Evolutionary conservation across 2,113 vertebrate species (phyloP), one percentile per base, ranked within the genome.

Genomic region (Sinocyclocheilus anophthalmus): DNA sequence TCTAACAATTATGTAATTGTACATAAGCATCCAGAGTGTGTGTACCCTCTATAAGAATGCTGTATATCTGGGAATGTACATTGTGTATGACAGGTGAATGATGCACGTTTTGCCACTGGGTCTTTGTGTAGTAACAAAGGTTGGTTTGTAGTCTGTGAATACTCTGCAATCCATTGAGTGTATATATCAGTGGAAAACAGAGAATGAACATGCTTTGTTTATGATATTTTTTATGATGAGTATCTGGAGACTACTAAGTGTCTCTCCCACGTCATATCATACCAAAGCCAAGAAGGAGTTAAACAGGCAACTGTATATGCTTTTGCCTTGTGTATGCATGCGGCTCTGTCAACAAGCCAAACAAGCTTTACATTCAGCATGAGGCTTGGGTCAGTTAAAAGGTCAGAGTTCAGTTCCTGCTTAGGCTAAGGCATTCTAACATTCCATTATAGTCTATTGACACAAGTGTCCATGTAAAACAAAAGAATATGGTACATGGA

Each of bases 331-430:
- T 48, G 39, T 39, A 81, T 11, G 18, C 10, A 37, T 61, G 5
- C 22, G 8, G 39, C 30, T 50, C 26, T 65, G 42, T 82, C 61
- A 81, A 45, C 79, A 48, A 45, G 61, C 61, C 57, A 67, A 42
- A 81, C 79, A 81, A 67, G n/a, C 22, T 50, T 81, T 65, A 50
- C 61, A 67, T 67, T 67, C 39, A 67, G n/a, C 61, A 48, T 72
- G 65, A 11, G 26, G 81, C 59, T 42, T 30, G 30, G 81, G 45
- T 83, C 45, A 83, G 67, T 0, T 53, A 20, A 83, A 72, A 83
- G 65, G 81, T 83, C 81, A 72, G 18, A 55, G 81, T 42, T 83
- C 81, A 83, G 5, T 9, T 9, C 57, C 26, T 80, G 59, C 20
- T 48, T 48, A 37, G 20, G 59, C 20, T 30, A 30, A n/a, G 18